phyloP scores from a whole-genome alignment of 2,113 vertebrate genomes.

The Cynopterus brachyotis region DNA sequence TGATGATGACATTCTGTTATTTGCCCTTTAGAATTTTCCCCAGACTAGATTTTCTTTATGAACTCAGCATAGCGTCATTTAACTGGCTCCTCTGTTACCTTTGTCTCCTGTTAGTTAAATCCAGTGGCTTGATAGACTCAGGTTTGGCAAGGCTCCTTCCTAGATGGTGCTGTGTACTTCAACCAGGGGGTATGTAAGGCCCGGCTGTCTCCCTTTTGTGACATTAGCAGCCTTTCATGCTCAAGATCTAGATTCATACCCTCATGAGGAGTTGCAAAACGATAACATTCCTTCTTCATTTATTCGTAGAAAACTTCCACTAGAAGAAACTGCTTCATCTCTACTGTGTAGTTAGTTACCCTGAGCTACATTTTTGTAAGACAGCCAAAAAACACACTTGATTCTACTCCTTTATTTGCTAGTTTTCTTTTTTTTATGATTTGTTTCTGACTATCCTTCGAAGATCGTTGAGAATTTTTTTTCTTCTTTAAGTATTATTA shows the following conservation, averaged over 20 bases:
- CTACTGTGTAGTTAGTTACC: not conserved
- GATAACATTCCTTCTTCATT: not conserved
- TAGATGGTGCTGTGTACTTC: not conserved
- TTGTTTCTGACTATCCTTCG: not conserved
- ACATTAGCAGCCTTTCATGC: not conserved
- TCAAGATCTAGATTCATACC: not conserved
- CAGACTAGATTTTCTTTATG: not conserved
- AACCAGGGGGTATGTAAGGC: fast-evolving
- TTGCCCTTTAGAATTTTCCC: not conserved
- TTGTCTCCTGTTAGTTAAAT: not conserved
- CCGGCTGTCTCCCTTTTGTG: not conserved
- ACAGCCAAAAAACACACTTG: not conserved
- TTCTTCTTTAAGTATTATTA: not conserved
- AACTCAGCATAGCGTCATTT: not conserved
- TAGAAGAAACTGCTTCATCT: not conserved
- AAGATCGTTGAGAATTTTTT: not conserved
- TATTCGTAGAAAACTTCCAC: not conserved
- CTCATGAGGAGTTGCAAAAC: not conserved
- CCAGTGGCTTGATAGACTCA: not conserved
- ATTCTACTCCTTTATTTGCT: not conserved
- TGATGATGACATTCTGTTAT: not conserved
- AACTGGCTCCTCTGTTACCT: not conserved
- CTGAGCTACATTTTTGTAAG: not conserved
- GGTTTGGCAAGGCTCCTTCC: not conserved
- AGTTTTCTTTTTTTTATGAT: not conserved